Evolutionary conservation across 2,797 vertebrate species (phyloP), one percentile per base, ranked within the genome.

Genomic region (Furcifer pardalis): DNA sequence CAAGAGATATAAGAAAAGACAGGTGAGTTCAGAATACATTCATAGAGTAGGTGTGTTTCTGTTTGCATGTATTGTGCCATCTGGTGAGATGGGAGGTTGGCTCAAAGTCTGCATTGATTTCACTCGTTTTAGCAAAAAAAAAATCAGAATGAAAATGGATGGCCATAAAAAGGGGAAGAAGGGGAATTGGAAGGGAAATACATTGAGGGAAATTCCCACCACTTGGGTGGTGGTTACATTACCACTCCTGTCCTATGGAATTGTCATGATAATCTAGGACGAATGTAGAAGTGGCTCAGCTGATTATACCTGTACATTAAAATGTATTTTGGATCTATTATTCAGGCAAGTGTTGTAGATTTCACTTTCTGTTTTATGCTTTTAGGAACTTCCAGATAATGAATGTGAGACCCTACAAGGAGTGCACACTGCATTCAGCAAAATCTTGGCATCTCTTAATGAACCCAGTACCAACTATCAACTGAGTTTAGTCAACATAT

Each of bases 401-500:
- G 52, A 49, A 5, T 60, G 37, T 60, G 75, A 77, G 15, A 71
- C 32, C 7, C 23, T 52, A 10, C 40, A 78, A 62, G 82, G 40
- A 44, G 52, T 62, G 40, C 63, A 78, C 27, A 49, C 23, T 2
- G 66, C 52, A 30, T 84, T 72, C 66, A 84, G 66, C 52, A 84
- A 79, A 62, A 79, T 84, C 30, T 52, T 84, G 35, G 40, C 40
- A 21, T 9, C 25, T 32, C 76, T 84, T 46, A 71, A 79, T 37
- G 21, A 46, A 60, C 30, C 65, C 13, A 84, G 56, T 66, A 21
- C 0, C 66, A 63, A 84, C n/a, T 79, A 79, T 72, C 37, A 21
- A 6, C 40, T 84, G 52, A 60, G 52, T 8, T 49, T 84, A 46
- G 83, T 76, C 76, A 72, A 78, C n/a, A 84, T 72, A 42, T 10